Conservation (phyloP, 2,113 vertebrate species). For the Cynoglossus semilaevis region DNA sequence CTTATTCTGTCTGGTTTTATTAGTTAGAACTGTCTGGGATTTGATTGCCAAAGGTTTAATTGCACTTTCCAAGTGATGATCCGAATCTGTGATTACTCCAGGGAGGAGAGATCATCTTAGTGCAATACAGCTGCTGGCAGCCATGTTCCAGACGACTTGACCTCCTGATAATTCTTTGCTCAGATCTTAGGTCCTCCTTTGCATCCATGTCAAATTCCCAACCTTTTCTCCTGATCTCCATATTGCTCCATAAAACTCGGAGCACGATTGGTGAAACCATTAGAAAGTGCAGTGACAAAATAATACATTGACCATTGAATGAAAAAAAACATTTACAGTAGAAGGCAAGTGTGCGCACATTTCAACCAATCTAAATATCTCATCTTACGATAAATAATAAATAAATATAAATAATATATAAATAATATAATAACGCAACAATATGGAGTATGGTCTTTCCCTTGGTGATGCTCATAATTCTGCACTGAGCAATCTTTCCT, state of each 20-base stretch:
- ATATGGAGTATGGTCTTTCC: constrained; percentile 61
- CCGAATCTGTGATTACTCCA: constrained; percentile 40
- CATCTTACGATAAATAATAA: too few species aligned
- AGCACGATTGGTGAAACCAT: constrained; percentile 33
- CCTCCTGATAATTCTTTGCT: constrained; percentile 59
- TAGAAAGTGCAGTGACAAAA: constrained; percentile 19
- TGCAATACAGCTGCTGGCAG: constrained; percentile 64
- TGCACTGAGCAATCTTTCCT: constrained; percentile 42
- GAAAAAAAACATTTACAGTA: constrained; percentile 15
- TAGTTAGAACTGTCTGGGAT: constrained; percentile 60
- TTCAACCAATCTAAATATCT: constrained; percentile 9
- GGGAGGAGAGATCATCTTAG: constrained; percentile 67
- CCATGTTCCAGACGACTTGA: constrained; percentile 57
- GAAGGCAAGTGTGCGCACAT: constrained; percentile 20
- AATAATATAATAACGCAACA: constrained; percentile 41
- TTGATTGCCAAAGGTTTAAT: constrained; percentile 61
- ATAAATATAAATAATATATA: too few species aligned
- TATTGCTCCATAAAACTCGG: constrained; percentile 60
- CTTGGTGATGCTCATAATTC: constrained; percentile 52
- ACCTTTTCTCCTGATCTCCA: constrained; percentile 58
- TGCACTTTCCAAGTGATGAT: constrained; percentile 60
- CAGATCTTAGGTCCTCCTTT: constrained; percentile 46
- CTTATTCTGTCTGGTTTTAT: constrained; percentile 57
- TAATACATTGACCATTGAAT: constrained; percentile 28
- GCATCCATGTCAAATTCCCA: constrained; percentile 46